Base-by-base conservation (phyloP, 2,113 vertebrate genomes). In the Dipodomys merriami region DNA sequence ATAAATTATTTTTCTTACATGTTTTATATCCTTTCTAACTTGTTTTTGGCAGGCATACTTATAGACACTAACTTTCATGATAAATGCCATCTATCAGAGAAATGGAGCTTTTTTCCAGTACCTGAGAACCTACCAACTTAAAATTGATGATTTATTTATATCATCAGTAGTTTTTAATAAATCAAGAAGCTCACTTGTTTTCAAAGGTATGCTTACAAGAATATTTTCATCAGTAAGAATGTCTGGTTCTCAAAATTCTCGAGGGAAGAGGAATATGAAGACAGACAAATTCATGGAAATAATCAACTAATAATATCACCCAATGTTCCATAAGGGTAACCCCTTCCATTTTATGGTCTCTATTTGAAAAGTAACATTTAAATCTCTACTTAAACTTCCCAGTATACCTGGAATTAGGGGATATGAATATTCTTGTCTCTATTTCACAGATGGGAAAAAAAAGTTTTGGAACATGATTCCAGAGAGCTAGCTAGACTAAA, bases 401-500 rank as follows among this genome's bases (percentile, higher is more conserved):
- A 12, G 29, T 39, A 30, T 2, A 90, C 5, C 9, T 83, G 78
- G 9, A 69, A 53, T 77, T 83, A 53, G 27, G 15, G 76, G 74
- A 78, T 27, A 78, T 49, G 30, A 22, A 9, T 82, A 44, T 78
- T 77, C 67, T 65, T 91, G 74, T 62, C 62, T 81, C 44, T 76
- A 3, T 64, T 78, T 84, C 85, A 73, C 22, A 25, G 16, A 46
- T 35, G 25, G 25, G 29, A 83, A 88, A 71, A 86, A 9, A 77
- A 60, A 65, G 4, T 18, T 72, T 83, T 86, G 79, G 60, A 80
- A 35, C 11, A 69, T 83, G 7, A n/a, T 86, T 86, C 33, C 72
- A 39, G 33, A 72, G 35, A 8, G 94, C 22, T 86, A 68, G 7
- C 5, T 33, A 87, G 39, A 89, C 39, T 90, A 85, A 83, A 95